phyloP scores from a whole-genome alignment of 2,113 vertebrate genomes.

The Pedetes capensis region DNA sequence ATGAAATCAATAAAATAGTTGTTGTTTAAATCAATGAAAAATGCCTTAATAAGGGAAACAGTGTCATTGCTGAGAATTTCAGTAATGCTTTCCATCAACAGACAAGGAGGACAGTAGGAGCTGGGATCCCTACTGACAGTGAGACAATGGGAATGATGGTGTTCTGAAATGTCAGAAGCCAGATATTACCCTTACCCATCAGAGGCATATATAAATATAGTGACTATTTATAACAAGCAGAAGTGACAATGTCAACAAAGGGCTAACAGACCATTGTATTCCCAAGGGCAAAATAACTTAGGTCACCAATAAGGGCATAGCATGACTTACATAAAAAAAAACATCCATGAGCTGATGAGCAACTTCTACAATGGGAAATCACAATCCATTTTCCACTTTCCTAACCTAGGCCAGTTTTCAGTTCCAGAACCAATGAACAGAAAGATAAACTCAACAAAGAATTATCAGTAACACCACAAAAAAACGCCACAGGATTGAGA shows the following conservation, averaged over 20 bases:
- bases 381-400: neutral
- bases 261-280: neutral
- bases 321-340: neutral
- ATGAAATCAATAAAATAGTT: neutral
- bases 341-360: neutral
- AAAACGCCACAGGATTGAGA: neutral
- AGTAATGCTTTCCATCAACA: neutral
- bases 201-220: neutral
- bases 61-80: neutral
- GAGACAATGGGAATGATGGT: neutral
- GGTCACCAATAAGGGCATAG: neutral
- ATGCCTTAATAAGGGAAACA: neutral
- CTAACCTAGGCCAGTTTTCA: neutral
- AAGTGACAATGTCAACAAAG: neutral
- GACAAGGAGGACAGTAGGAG: neutral
- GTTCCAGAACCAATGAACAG: neutral
- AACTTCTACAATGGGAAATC: neutral
- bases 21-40: neutral
- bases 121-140: neutral
- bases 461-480: neutral
- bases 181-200: neutral
- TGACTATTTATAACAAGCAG: neutral
- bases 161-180: neutral
- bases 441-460: neutral
- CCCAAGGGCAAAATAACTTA: neutral